These are phyloP conservation scores for Latrodectus elegans DNA, from an alignment of 2,888 invertebrate genomes.

Conservation along the genomic window DNA sequence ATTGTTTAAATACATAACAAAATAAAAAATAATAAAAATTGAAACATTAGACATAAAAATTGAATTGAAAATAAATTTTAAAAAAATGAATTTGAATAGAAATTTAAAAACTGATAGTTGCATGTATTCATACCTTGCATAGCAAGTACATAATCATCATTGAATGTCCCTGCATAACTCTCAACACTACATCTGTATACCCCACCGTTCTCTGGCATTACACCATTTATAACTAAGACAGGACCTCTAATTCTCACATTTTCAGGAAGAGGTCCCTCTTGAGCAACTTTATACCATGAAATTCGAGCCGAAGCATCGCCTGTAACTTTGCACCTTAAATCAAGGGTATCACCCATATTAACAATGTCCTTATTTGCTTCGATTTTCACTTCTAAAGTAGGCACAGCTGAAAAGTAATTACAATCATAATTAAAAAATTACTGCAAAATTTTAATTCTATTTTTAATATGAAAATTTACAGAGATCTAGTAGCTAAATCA, in stretches of 20 bases:
- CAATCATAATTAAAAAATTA: not conserved
- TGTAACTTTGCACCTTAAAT: constrained; percentile 80
- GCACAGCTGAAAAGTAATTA: constrained; percentile 56
- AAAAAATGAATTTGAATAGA: too few relatives aligned
- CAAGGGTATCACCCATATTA: constrained; percentile 80
- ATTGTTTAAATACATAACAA: not conserved
- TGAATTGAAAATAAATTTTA: too few relatives aligned
- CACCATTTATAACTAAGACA: constrained; percentile 79
- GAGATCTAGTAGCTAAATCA: not conserved
- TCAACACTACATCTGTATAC: constrained; percentile 82
- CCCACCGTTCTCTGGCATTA: constrained; percentile 81
- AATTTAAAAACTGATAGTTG: not conserved
- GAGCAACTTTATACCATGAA: constrained; percentile 78
- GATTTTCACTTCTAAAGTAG: constrained; percentile 73
- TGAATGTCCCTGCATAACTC: constrained; percentile 77
- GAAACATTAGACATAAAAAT: not conserved
- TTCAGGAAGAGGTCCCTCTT: constrained; percentile 77
- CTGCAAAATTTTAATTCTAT: not conserved
- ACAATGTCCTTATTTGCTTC: constrained; percentile 77
- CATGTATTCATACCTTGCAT: constrained; percentile 78
- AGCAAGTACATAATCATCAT: constrained; percentile 79
- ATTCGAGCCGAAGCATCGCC: constrained; percentile 78
- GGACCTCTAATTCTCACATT: constrained; percentile 80
- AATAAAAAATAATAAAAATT: not conserved
- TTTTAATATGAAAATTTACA: not conserved